These are phyloP conservation scores for Euzophera pinguis DNA, from an alignment of 2,888 invertebrate species.

Conservation along the genomic window DNA sequence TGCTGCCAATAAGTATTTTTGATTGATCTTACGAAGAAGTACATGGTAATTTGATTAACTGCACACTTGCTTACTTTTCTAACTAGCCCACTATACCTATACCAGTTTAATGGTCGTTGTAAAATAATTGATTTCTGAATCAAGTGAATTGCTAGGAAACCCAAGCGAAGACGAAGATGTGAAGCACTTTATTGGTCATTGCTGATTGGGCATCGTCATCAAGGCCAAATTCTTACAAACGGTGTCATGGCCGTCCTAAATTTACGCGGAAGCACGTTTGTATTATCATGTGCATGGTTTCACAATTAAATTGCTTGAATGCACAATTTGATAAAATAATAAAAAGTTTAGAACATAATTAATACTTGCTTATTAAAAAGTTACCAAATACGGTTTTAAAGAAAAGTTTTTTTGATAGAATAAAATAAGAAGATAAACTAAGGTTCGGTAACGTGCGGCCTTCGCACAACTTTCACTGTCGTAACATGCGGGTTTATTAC, in stretches of 20 bases:
- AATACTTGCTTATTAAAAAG: no score
- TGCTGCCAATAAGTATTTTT: no score
- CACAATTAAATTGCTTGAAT: not conserved
- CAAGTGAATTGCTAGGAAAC: not conserved
- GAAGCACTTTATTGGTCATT: slow-evolving; percentile 17
- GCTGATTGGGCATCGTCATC: slow-evolving; percentile 24
- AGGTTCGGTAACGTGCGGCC: slow-evolving; percentile 28
- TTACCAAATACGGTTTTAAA: no score
- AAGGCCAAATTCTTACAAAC: slow-evolving; percentile 25
- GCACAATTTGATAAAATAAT: slow-evolving; percentile 2
- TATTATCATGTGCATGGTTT: slow-evolving; percentile 7
- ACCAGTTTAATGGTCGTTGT: no score
- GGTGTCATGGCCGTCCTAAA: slow-evolving; percentile 25
- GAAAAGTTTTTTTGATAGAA: not conserved
- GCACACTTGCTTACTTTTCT: no score
- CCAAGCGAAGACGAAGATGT: not conserved
- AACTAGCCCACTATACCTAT: no score
- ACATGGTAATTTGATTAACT: no score
- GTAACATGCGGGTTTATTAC: slow-evolving; percentile 33
- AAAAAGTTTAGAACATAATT: not conserved
- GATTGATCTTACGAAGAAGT: no score
- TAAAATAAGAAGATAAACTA: not conserved
- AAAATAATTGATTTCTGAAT: not conserved
- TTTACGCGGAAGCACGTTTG: slow-evolving; percentile 19
- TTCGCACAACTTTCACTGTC: slow-evolving; percentile 61